phyloP scores from a whole-genome alignment of 2,113 vertebrate species.

The Seriola quinqueradiata region DNA sequence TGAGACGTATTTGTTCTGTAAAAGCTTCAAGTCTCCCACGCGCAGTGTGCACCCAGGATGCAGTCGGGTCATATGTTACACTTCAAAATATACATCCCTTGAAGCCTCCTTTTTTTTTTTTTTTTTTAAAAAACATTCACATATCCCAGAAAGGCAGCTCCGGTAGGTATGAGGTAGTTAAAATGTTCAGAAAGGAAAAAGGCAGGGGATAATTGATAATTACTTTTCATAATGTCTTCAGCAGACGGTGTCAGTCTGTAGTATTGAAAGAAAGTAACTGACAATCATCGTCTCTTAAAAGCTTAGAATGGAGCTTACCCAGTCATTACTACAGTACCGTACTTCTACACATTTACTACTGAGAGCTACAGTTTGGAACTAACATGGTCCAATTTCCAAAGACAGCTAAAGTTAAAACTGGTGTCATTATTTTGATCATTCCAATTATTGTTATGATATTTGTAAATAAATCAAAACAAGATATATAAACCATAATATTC shows the following conservation, averaged over 20 bases:
- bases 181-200: slow-evolving; percentile 37
- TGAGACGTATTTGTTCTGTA: slow-evolving; percentile 14
- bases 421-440: not conserved
- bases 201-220: slow-evolving; percentile 33
- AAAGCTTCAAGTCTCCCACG: slow-evolving; percentile 25
- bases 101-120: not conserved
- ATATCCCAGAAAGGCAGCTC: slow-evolving; percentile 18
- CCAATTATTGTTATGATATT: not conserved
- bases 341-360: not conserved
- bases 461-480: not conserved
- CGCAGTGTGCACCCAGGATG: not conserved
- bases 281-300: slow-evolving; percentile 3
- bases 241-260: slow-evolving; percentile 7
- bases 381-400: not conserved
- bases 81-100: slow-evolving; percentile 47
- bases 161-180: not conserved
- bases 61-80: slow-evolving; percentile 26
- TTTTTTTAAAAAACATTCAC: slow-evolving; percentile 21
- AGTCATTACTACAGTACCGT: not conserved
- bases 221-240: slow-evolving; percentile 21
- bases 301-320: not conserved
- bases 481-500: not conserved
- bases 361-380: not conserved
- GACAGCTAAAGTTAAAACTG: not conserved
- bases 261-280: slow-evolving; percentile 11